Evolutionary conservation across 2,888 invertebrate species (phyloP).

Genomic region (Oscheius myriophilus): DNA sequence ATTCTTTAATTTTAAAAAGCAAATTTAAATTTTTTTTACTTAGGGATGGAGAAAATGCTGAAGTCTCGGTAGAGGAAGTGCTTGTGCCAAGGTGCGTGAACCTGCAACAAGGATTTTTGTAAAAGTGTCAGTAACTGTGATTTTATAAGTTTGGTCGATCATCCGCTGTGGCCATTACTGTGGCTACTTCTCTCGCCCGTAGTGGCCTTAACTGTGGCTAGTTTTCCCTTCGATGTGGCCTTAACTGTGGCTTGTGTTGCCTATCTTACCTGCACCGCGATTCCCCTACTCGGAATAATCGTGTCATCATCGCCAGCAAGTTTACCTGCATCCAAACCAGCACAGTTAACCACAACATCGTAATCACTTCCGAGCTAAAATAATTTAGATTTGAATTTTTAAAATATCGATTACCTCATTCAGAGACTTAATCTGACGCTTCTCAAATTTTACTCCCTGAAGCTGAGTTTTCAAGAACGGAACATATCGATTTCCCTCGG

Average conservation of each 20-base stretch:
- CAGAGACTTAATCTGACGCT: neutral
- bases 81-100: slow-evolving; percentile 88
- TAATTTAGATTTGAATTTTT: neutral
- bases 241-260: too few relatives aligned
- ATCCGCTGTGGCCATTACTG: too few relatives aligned
- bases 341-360: slow-evolving; percentile 73
- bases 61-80: slow-evolving; percentile 79
- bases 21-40: slow-evolving; percentile 30
- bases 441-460: slow-evolving; percentile 43
- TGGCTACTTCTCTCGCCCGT: too few relatives aligned
- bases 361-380: slow-evolving; percentile 61
- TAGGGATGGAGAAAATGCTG: slow-evolving; percentile 54
- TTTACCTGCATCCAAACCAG: slow-evolving; percentile 71
- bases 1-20: neutral
- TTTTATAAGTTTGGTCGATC: too few relatives aligned
- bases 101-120: too few relatives aligned
- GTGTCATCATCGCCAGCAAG: slow-evolving; percentile 70
- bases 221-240: neutral
- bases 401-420: slow-evolving; percentile 1
- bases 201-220: too few relatives aligned
- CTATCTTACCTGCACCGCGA: slow-evolving; percentile 30
- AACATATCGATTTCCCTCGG: slow-evolving; percentile 65
- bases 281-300: slow-evolving; percentile 47
- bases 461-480: slow-evolving; percentile 64
- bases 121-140: slow-evolving; percentile 18